These are phyloP conservation scores for Syngnathus floridae DNA, from an alignment of 2,113 vertebrate genomes.

Conservation along the genomic window DNA sequence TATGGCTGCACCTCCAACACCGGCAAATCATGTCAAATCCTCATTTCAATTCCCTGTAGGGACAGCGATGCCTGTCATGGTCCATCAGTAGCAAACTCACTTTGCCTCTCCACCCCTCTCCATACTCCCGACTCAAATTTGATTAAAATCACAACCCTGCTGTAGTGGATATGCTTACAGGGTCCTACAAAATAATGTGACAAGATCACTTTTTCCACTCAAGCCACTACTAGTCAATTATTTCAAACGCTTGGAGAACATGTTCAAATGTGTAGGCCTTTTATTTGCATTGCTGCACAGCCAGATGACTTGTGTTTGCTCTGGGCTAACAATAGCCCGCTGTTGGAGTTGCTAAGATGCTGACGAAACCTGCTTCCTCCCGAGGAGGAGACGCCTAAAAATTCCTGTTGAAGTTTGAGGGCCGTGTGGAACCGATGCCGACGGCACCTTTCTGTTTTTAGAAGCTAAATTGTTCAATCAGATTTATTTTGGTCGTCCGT, in stretches of 20 bases:
- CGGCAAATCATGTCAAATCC: slow-evolving; percentile 25
- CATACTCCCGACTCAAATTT: slow-evolving; percentile 39
- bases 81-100: slow-evolving; percentile 46
- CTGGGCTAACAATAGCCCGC: slow-evolving; percentile 52
- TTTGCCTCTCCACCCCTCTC: slow-evolving; percentile 17
- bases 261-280: slow-evolving; percentile 49
- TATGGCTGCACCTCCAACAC: slow-evolving; percentile 35
- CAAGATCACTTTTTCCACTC: background rate
- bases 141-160: slow-evolving; percentile 55
- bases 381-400: slow-evolving; percentile 47
- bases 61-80: slow-evolving; percentile 35
- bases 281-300: slow-evolving; percentile 46
- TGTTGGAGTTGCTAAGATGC: slow-evolving; percentile 51
- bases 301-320: slow-evolving; percentile 62
- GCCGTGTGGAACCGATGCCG: slow-evolving; percentile 8
- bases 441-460: no score
- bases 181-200: background rate
- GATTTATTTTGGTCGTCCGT: background rate
- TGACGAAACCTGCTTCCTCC: slow-evolving; percentile 37
- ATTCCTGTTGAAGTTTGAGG: slow-evolving; percentile 50
- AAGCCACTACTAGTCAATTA: slow-evolving; percentile 12
- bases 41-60: slow-evolving; percentile 17
- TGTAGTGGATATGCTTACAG: slow-evolving; percentile 6
- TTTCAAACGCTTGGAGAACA: slow-evolving; percentile 44
- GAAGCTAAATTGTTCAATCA: background rate